Evolutionary conservation across 1,140 invertebrate genomes (phyloP), one percentile per base, ranked within the genome.

Genomic region (Eubasilissa regina): DNA sequence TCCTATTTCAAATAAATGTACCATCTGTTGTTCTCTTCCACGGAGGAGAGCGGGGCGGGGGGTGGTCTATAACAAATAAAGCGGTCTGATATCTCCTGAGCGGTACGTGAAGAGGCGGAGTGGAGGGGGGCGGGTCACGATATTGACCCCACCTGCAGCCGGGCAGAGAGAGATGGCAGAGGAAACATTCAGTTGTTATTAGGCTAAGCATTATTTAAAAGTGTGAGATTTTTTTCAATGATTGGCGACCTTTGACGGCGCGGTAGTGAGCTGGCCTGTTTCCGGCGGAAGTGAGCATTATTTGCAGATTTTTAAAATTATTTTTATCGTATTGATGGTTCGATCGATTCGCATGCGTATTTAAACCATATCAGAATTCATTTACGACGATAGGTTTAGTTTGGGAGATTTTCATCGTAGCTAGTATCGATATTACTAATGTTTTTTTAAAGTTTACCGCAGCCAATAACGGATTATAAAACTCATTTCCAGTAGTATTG

Each of bases 61-160:
- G 12, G 56, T n/a, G 43, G n/a, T 17, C 13, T 44, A 44, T 55
- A 55, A 58, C 73, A 75, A 75, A 75, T 75, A 75, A 19, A 75
- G 73, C 73, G 56, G 73, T 75, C 53, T 15, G 45, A 44, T 64
- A 64, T 35, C 60, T 64, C 60, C 35, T 12, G 13, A 43, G 60
- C 35, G 60, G 19, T 55, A 12, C 15, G 17, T 21, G 68, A 11
- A 53, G 68, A 35, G 15, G 44, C 4, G 66, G 55, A 3, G 72
- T 53, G 25, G 43, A 8, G 53, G n/a, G 53, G 70, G 21, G 73
- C 13, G n/a, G 73, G 55, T 75, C 73, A 75, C 73, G 73, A 75
- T 75, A 44, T 75, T 75, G 73, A 75, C 73, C 73, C 73, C 43
- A 75, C 73, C 55, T 75, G 73, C 73, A 45, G 35, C n/a, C 44